A percentile compares a stretch with the other conserved stretches of the same genome.
These are phyloP conservation scores for Bungarus multicinctus DNA, from an alignment of 2,113 vertebrate genomes.

Conservation along the genomic window DNA sequence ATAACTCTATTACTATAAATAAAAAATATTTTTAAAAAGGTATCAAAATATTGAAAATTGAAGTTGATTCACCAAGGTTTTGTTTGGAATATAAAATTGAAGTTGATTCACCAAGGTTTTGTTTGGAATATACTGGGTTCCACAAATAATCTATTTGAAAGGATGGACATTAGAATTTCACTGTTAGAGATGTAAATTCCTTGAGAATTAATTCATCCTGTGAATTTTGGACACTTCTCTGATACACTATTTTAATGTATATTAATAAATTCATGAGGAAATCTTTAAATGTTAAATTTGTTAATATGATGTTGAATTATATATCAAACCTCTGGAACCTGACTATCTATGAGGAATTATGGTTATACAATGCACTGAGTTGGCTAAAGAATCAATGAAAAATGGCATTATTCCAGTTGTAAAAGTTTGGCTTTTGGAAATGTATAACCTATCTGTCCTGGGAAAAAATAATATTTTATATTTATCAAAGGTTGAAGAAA, in stretches of 20 bases:
- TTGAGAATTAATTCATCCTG: not conserved
- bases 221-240: not conserved
- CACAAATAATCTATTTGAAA: not conserved
- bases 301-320: not conserved
- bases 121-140: not conserved
- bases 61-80: not conserved
- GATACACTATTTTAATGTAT: not conserved
- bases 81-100: not conserved
- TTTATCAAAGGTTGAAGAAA: not conserved
- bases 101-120: not conserved
- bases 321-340: not conserved
- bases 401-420: not conserved
- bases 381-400: not conserved
- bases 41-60: not conserved
- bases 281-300: not conserved
- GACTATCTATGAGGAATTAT: not conserved
- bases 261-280: not conserved
- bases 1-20: too few species aligned
- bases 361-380: not conserved
- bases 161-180: not conserved
- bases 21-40: not conserved
- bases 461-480: not conserved
- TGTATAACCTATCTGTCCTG: not conserved
- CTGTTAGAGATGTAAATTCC: not conserved
- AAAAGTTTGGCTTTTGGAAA: not conserved